Evolutionary conservation across 2,797 vertebrate species (phyloP).

Genomic region (Macrochelys suwanniensis): DNA sequence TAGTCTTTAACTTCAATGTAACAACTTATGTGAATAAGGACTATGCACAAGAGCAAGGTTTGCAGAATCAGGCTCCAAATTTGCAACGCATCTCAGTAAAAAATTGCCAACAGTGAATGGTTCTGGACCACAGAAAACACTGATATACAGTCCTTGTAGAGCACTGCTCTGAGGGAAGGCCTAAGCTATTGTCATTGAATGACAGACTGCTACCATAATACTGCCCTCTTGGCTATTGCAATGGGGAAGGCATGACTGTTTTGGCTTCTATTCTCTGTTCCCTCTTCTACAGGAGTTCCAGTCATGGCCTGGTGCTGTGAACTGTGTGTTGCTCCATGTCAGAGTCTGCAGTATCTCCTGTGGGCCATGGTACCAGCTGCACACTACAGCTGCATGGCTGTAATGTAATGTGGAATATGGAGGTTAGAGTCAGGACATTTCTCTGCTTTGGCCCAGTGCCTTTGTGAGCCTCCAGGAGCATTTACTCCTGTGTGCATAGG

Average conservation of each 20-base stretch:
- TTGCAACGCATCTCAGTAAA: background rate
- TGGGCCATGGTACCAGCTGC: accelerated
- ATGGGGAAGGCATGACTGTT: background rate
- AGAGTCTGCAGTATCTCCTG: background rate
- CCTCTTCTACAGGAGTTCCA: background rate
- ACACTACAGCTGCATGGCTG: background rate
- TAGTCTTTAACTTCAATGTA: background rate
- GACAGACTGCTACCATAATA: background rate
- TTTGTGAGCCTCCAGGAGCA: background rate
- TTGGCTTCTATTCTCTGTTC: background rate
- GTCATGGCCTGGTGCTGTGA: background rate
- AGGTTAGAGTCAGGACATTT: background rate
- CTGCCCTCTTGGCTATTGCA: background rate
- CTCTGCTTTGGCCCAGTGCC: background rate
- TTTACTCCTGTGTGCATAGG: background rate
- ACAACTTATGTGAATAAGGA: background rate
- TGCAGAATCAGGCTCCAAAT: background rate
- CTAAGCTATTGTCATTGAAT: background rate
- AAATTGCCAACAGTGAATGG: background rate
- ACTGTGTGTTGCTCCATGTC: background rate
- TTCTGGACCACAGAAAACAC: background rate
- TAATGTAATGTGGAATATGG: background rate
- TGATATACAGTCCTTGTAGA: background rate
- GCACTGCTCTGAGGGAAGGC: background rate
- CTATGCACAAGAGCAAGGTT: background rate